Base-by-base conservation (phyloP, 2,797 vertebrate genomes). In the Ptychadena robeensis region DNA sequence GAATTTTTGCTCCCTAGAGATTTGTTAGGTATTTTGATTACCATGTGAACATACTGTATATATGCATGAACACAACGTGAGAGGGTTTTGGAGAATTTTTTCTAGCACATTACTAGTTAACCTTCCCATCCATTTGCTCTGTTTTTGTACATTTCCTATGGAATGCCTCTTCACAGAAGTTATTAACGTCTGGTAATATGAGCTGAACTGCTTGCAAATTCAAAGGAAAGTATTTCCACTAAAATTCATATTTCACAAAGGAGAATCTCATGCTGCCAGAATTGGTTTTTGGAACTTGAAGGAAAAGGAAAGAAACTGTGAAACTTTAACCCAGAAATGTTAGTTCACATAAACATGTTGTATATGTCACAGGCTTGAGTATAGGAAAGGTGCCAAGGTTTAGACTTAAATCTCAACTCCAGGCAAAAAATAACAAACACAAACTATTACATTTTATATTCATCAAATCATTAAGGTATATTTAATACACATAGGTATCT, bases 131-230 rank as follows among this genome's bases (percentile, higher is more conserved):
- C 59, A 80, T 72, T 80, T 80, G 68, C 31, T 64, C 28, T 72
- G 30, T 72, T 61, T 80, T 80, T 64, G 35, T 73, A 80, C 69
- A 73, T 80, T 80, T 80, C 69, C 69, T 80, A 80, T 37, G 53
- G 28, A 80, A 71, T 80, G 57, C 59, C 68, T 72, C 59, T 73
- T 80, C 65, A 67, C 38, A 78, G 65, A 78, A 67, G 11, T 67
- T 67, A 78, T 78, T 78, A 78, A 66, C 66, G 75, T 78, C 75
- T 78, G 40, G 75, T 48, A 78, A 78, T 9, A 53, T 78, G 75
- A 78, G 75, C n/a, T 30, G 2, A 53, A 53, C 44, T 53, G 8
- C 11, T 65, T 48, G 30, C 38, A 67, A 67, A 67, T 78, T 66
- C 75, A 53, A 25, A 67, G 63, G 61, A 78, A 76, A 78, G 28